These are phyloP conservation scores for Norana najaformis DNA, from an alignment of 2,888 invertebrate species.

Conservation along the genomic window DNA sequence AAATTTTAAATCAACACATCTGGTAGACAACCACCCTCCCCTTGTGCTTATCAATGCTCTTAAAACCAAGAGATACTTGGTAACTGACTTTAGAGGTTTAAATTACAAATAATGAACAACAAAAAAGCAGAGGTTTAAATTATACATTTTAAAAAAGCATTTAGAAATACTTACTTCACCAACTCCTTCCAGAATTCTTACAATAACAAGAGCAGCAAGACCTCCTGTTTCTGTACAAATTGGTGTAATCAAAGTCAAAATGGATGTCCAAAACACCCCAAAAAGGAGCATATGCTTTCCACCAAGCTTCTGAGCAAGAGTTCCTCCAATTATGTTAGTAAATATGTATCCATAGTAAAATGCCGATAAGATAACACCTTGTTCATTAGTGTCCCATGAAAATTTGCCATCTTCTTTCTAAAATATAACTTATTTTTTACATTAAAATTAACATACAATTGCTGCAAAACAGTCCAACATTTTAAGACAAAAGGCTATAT, in stretches of 20 bases:
- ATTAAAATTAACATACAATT: background rate
- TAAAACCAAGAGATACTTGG: background rate
- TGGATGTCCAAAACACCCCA: constrained; percentile 33
- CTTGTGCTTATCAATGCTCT: no score
- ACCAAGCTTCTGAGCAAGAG: constrained; percentile 38
- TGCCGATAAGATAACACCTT: constrained; percentile 36
- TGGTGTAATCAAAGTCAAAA: constrained; percentile 57
- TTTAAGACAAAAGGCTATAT: constrained; percentile 17
- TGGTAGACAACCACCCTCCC: no score
- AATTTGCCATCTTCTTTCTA: constrained; percentile 34
- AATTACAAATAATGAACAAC: background rate
- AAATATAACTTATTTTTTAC: background rate
- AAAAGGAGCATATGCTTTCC: constrained; percentile 35
- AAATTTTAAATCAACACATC: no score
- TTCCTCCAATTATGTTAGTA: constrained; percentile 39
- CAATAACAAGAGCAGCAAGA: constrained; percentile 72
- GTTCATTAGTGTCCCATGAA: constrained; percentile 34
- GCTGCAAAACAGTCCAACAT: background rate
- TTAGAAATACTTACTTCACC: background rate
- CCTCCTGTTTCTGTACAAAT: constrained; percentile 52
- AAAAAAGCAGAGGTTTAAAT: background rate
- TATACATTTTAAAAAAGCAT: background rate
- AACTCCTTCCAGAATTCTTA: constrained; percentile 79
- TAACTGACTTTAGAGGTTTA: background rate
- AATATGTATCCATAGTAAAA: constrained; percentile 42